phyloP scores from a whole-genome alignment of 2,888 invertebrate genomes.

The Drosophila diplacantha region DNA sequence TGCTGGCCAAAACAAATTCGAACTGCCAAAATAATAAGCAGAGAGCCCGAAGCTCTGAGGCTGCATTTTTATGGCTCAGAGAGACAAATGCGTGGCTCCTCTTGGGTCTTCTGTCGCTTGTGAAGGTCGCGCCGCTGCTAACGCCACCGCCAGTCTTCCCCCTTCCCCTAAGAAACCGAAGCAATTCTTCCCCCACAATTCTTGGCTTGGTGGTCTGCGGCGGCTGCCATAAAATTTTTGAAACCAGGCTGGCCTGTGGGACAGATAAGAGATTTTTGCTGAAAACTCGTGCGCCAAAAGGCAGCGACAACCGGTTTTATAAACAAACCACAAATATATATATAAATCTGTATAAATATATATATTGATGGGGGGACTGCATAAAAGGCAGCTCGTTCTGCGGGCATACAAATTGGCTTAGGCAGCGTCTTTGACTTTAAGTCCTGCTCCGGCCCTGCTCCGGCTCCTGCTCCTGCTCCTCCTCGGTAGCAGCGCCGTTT shows the following conservation, averaged over 20 bases:
- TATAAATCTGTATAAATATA: conserved; percentile 25
- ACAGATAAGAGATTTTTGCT: conserved; percentile 70
- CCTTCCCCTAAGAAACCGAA: not conserved
- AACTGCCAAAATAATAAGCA: conserved; percentile 73
- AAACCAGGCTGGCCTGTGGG: conserved; percentile 33
- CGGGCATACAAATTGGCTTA: conserved; percentile 64
- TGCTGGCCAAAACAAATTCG: conserved; percentile 69
- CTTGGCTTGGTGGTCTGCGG: conserved; percentile 18
- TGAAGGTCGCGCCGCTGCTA: conserved; percentile 31
- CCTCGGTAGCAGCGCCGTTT: conserved; percentile 68
- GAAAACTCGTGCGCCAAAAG: conserved; percentile 71
- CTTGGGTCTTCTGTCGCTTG: conserved; percentile 2
- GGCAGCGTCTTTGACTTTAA: conserved; percentile 33
- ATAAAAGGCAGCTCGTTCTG: conserved; percentile 45
- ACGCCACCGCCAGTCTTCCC: conserved; percentile 11
- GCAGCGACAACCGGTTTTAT: conserved; percentile 62
- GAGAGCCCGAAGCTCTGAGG: conserved; percentile 1
- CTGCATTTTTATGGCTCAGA: conserved; percentile 49
- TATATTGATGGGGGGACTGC: conserved; percentile 55
- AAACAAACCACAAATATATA: not conserved
- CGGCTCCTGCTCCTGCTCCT: conserved; percentile 34
- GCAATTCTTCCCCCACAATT: not conserved
- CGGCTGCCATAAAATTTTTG: conserved; percentile 65
- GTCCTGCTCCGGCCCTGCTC: conserved; percentile 1
- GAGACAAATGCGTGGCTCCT: conserved; percentile 56